Base-by-base conservation (phyloP, 1,140 invertebrate genomes). In the Apocrypta bakeri region DNA sequence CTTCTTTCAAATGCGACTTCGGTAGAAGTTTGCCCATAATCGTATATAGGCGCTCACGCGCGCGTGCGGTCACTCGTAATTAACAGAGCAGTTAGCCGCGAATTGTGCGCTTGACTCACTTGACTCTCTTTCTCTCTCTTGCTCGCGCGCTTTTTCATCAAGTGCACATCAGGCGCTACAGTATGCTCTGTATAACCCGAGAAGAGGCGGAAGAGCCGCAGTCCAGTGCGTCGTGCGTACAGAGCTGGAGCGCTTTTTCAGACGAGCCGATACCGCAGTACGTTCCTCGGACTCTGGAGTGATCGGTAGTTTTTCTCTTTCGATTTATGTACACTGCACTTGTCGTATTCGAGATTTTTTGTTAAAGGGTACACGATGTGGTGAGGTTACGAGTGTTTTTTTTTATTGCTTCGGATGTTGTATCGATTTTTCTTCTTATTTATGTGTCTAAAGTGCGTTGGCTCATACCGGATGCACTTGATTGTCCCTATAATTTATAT, bases 201-300 rank as follows among this genome's bases (percentile, higher is more conserved):
- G 69, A 79, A 31, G 68, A 79, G 86, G 80, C 85, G 84, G 84
- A 86, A 86, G 83, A 79, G 27, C 12, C 29, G 31, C 71, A 31
- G 21, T 74, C 40, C 17, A 56, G 17, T 21, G 48, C 14, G 48
- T 56, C 2, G 21, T 48, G 33, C 68, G 73, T 73, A 4, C n/a
- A 27, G 14, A 27, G 27, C 14, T 66, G 37, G 78, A 73, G 80
- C 64, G 71, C 74, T 71, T 75, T 71, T 71, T 33, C 68, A 37
- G 14, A 11, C 42, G 14, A 37, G 33, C 11, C 25, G 75, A 4
- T 8, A 1, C 17, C 12, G n/a, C 9, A 31, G 25, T 33, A 33
- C n/a, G n/a, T 11, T 6, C 63, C 61, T 31, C n/a, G 25, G 40
- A 12, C 73, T 14, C 48, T n/a, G 33, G n/a, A n/a, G n/a, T n/a